phyloP scores from a whole-genome alignment of 1,140 invertebrate species.

The Vanessa atalanta region DNA sequence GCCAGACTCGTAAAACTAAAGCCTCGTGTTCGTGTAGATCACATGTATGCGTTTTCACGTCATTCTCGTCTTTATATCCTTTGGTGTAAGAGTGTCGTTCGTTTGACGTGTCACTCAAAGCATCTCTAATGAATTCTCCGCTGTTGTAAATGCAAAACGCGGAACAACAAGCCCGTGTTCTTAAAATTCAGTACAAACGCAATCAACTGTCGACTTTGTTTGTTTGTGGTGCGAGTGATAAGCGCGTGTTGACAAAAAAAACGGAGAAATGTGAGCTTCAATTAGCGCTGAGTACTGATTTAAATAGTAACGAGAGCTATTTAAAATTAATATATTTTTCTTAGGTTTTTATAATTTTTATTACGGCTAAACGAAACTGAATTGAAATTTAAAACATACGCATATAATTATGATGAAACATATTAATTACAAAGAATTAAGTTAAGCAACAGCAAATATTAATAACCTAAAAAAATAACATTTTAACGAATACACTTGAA shows the following conservation, averaged over 20 bases:
- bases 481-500: no score
- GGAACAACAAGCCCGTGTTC: conserved; percentile 46
- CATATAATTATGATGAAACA: no score
- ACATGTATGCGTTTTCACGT: conserved; percentile 5
- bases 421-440: no score
- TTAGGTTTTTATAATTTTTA: no score
- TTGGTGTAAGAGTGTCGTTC: conserved; percentile 11
- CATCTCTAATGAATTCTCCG: conserved; percentile 46
- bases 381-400: no score
- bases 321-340: no score
- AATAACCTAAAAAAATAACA: no score
- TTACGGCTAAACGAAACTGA: no score
- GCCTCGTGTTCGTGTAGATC: conserved; percentile 17
- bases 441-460: no score
- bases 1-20: conserved; percentile 9
- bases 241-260: not conserved
- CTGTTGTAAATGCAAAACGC: conserved; percentile 49
- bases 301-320: no score
- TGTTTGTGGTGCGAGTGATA: conserved; percentile 16
- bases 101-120: conserved; percentile 27
- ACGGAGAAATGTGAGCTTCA: not conserved
- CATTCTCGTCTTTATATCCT: conserved; percentile 14
- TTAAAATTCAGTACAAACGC: conserved; percentile 60
- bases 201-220: conserved; percentile 47
- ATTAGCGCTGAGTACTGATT: not conserved